Conservation (phyloP, 2,113 vertebrate species). For the Theropithecus gelada region DNA sequence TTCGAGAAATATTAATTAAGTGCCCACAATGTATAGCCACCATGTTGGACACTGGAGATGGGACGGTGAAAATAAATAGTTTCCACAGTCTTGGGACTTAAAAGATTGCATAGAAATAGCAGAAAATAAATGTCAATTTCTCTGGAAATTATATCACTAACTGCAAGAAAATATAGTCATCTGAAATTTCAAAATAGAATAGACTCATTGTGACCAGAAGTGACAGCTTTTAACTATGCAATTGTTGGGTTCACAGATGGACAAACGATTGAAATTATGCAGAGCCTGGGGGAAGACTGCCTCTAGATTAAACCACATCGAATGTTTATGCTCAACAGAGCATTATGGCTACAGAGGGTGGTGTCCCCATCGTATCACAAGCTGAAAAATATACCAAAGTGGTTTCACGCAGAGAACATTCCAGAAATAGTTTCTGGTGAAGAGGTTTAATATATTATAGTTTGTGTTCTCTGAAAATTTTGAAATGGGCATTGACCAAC, state of each 20-base stretch:
- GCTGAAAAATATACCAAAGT: not conserved
- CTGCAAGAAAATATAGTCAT: not conserved
- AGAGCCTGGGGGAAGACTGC: not conserved
- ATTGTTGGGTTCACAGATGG: not conserved
- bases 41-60: not conserved
- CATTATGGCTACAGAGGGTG: not conserved
- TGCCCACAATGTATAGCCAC: not conserved
- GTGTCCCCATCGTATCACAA: not conserved
- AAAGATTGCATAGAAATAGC: not conserved
- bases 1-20: not conserved
- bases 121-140: not conserved
- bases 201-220: not conserved
- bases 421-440: not conserved
- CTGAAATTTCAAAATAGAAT: not conserved
- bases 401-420: not conserved
- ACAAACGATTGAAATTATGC: not conserved
- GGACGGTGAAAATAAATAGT: not conserved
- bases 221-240: not conserved
- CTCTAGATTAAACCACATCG: not conserved
- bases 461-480: not conserved
- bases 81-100: not conserved
- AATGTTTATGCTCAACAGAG: not conserved
- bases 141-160: not conserved
- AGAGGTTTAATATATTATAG: not conserved
- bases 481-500: not conserved